Base-by-base conservation (phyloP, 1,140 invertebrate species). In the Cydia splendana region DNA sequence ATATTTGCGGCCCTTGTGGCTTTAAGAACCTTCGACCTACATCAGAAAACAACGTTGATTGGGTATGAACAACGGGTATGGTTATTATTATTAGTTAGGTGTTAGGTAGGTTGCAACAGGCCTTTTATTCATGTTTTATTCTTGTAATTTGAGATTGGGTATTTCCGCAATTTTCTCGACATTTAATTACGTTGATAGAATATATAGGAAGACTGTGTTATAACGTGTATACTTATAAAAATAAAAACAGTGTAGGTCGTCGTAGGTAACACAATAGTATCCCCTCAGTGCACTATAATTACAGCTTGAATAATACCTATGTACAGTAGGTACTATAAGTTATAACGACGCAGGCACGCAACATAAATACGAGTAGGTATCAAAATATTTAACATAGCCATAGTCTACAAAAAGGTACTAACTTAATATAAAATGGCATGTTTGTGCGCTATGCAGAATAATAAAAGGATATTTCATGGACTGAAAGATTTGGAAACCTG, bases 401-500 rank as follows among this genome's bases (percentile, higher is more conserved):
- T 62, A 24, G 1, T n/a, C 15, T 62, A 62, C 51, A n/a, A 18
- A 13, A 53, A 53, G n/a, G n/a, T 18, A 53, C 51, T 18, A 12
- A 53, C 6, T 24, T 24, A 24, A 24, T 24, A 62, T 24, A 62
- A 20, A 24, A 62, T 24, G 18, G 20, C 18, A 24, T 62, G 20
- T 24, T 62, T 62, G 57, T 24, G 9, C 20, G 4, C 20, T 62
- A 24, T 62, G 15, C 67, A 71, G n/a, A 42, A n/a, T 42, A 71
- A 38, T 71, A 71, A 42, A 45, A 71, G 34, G 34, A 34, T 30
- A 34, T 71, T 71, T 12, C 10, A 62, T 24, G n/a, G 30, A 18
- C 7, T 71, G 34, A 38, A 71, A 71, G 34, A 18, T 71, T 71
- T 71, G 67, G 34, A 71, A 38, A 71, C 34, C 15, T 38, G 67